Conservation (phyloP, 2,888 invertebrate species). For the Ophraella communa region DNA sequence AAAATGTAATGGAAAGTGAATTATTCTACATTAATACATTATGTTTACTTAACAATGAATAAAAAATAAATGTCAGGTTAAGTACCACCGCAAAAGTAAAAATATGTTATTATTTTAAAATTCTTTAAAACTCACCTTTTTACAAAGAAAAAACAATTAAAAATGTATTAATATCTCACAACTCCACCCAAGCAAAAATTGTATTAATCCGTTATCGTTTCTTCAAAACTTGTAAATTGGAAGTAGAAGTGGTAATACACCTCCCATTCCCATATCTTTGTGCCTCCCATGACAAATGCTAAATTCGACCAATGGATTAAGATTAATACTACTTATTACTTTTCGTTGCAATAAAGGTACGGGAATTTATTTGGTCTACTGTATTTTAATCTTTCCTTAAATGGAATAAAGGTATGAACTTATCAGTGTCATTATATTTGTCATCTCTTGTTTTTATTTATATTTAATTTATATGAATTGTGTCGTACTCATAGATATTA, state of each 20-base stretch:
- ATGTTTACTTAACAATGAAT: not conserved
- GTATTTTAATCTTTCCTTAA: constrained; percentile 17
- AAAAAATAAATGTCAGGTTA: not conserved
- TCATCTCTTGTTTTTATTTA: too few species aligned
- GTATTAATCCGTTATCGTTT: not conserved
- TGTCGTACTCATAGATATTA: not conserved
- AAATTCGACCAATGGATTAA: constrained; percentile 2
- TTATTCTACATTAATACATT: too few species aligned
- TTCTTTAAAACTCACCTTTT: not conserved
- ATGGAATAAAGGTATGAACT: constrained; percentile 18
- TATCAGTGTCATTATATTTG: constrained; percentile 4
- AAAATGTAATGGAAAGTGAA: too few species aligned
- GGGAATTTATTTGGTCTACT: constrained; percentile 6
- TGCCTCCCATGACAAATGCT: constrained; percentile 21
- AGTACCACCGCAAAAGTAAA: not conserved
- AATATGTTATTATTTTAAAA: not conserved
- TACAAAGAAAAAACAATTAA: not conserved
- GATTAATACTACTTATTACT: not conserved
- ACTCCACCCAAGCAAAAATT: constrained; percentile 10
- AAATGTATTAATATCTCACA: not conserved
- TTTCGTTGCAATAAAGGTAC: not conserved
- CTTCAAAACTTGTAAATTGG: not conserved
- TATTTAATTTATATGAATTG: not conserved
- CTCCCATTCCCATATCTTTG: too few species aligned
- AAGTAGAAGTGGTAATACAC: constrained; percentile 9